A percentile compares a stretch with the other conserved stretches of the same genome.
phyloP scores from a whole-genome alignment of 2,888 invertebrate species.

The Phyto melanocephala region DNA sequence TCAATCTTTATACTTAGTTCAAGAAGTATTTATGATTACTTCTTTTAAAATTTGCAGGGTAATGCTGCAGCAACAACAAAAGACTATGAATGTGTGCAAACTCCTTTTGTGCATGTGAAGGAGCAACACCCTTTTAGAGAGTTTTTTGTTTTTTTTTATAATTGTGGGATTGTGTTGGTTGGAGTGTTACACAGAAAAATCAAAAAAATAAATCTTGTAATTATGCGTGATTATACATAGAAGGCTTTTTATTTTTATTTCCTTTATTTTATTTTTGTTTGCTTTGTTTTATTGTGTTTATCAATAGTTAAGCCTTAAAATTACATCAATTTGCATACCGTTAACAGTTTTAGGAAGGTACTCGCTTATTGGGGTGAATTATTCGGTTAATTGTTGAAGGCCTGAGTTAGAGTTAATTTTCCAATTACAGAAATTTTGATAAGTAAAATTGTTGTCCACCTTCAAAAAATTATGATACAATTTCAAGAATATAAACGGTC shows the following conservation, averaged over 20 bases:
- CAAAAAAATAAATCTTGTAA: not conserved
- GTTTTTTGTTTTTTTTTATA: not conserved
- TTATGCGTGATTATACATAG: conserved; percentile 4
- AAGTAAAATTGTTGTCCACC: no score
- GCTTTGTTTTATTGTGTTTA: not conserved
- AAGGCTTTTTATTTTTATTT: not conserved
- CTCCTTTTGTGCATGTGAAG: not conserved
- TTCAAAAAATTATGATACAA: no score
- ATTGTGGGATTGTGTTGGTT: not conserved
- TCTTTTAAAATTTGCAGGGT: no score
- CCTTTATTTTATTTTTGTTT: not conserved
- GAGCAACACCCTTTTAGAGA: conserved; percentile 45
- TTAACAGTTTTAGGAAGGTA: not conserved
- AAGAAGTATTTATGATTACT: no score
- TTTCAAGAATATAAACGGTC: no score
- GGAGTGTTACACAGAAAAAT: not conserved
- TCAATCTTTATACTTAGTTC: no score
- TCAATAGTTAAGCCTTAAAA: conserved; percentile 34
- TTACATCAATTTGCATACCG: not conserved
- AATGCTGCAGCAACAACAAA: conserved; percentile 9
- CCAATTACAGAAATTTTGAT: no score
- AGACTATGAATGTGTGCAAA: not conserved
- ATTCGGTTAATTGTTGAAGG: no score
- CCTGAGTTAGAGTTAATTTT: no score
- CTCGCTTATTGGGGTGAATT: not conserved